phyloP scores from a whole-genome alignment of 2,113 vertebrate species.

The Aldabrachelys gigantea region DNA sequence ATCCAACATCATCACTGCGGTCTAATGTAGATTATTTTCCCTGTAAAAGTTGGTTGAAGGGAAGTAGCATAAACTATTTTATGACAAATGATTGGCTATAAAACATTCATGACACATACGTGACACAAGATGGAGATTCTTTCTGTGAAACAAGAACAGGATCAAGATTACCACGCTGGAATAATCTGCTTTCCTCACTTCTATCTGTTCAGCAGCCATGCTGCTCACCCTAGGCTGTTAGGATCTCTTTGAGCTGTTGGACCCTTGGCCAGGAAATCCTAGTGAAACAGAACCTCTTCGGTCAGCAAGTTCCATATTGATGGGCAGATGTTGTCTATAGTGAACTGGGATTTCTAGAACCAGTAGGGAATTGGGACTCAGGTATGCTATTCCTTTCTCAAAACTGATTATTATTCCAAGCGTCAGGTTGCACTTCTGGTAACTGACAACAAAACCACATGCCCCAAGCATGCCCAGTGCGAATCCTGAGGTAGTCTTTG shows the following conservation, averaged over 20 bases:
- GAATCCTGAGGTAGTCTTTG: not conserved
- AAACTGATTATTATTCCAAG: not conserved
- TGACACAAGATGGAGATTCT: not conserved
- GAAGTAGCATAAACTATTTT: too few relatives aligned
- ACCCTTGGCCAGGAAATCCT: not conserved
- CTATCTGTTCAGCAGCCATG: not conserved
- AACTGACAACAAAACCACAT: not conserved
- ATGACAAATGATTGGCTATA: not conserved
- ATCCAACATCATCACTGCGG: not conserved
- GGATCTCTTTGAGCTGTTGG: not conserved
- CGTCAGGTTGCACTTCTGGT: not conserved
- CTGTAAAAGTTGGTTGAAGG: not conserved
- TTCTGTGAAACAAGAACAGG: not conserved
- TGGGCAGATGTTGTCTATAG: not conserved
- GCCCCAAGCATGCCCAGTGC: not conserved
- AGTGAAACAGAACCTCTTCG: not conserved
- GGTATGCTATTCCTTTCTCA: not conserved
- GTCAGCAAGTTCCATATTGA: not conserved
- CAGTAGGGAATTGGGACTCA: not conserved
- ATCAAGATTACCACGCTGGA: not conserved
- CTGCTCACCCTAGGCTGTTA: not conserved
- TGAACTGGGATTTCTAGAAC: not conserved
- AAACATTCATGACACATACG: not conserved
- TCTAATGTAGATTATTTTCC: not conserved
- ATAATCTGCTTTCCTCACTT: not conserved